Percentiles rank a stretch among this genome's conserved stretches.
Evolutionary conservation across 2,888 invertebrate genomes (phyloP).

Genomic region (Cryptocephalus primarius): DNA sequence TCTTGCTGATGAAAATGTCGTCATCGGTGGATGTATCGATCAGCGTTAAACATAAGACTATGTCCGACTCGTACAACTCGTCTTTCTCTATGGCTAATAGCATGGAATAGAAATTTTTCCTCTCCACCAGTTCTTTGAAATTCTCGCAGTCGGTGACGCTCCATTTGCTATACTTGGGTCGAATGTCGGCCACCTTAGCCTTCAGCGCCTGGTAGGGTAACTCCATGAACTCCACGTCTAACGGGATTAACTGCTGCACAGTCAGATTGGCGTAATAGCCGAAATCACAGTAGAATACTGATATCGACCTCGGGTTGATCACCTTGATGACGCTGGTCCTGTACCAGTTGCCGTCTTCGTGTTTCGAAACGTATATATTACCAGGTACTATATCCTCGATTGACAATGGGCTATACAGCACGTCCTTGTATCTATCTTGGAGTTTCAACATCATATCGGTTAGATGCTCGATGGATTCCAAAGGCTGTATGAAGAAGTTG

Average conservation of each 20-base stretch:
- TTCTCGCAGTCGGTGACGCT: conserved; percentile 60
- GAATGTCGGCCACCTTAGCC: conserved; percentile 50
- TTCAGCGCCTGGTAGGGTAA: conserved; percentile 56
- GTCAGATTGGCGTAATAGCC: conserved; percentile 50
- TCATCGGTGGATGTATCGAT: conserved; percentile 60
- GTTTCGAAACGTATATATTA: conserved; percentile 57
- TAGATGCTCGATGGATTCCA: conserved; percentile 36
- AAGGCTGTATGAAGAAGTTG: conserved; percentile 55
- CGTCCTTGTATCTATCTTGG: conserved; percentile 48
- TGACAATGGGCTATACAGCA: conserved; percentile 37
- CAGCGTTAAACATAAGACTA: conserved; percentile 53
- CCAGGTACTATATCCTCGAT: conserved; percentile 39
- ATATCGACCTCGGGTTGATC: conserved; percentile 43
- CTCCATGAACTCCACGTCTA: conserved; percentile 44
- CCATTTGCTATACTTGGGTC: conserved; percentile 49
- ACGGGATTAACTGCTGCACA: conserved; percentile 43
- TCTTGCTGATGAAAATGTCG: conserved; percentile 51
- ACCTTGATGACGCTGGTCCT: conserved; percentile 52
- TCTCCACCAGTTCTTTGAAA: conserved; percentile 61
- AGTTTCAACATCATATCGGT: conserved; percentile 54
- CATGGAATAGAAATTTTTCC: conserved; percentile 58
- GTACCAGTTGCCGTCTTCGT: conserved; percentile 61
- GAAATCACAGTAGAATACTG: conserved; percentile 53
- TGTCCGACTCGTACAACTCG: conserved; percentile 48
- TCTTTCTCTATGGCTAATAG: conserved; percentile 53